Evolutionary conservation across 64 coral and sea anemone species (phyloP).

Genomic region (Porites lutea): DNA sequence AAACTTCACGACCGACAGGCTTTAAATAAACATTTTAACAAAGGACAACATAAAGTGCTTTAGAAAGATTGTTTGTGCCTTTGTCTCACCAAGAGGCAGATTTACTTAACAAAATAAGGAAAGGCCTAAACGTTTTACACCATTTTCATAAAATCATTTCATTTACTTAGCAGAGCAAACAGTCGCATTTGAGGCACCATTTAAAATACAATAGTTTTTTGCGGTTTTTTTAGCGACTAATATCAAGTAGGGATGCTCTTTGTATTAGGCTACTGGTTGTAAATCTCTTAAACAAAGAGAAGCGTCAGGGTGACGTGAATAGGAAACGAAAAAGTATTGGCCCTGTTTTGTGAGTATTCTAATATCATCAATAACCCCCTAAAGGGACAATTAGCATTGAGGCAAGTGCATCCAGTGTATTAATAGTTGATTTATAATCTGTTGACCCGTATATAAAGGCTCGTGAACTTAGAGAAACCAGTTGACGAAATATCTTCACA

Average conservation of each 20-base stretch:
- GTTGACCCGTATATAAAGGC: background rate
- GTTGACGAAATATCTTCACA: background rate
- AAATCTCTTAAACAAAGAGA: background rate
- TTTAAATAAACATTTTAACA: background rate
- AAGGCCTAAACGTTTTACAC: background rate
- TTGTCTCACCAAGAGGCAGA: background rate
- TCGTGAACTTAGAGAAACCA: background rate
- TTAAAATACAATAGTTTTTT: slow-evolving; percentile 7
- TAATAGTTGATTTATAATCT: slow-evolving; percentile 21
- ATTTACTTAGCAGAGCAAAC: slow-evolving; percentile 6
- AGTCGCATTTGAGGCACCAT: background rate
- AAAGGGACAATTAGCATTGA: background rate
- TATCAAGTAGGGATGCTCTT: background rate
- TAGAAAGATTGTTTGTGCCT: slow-evolving; percentile 8
- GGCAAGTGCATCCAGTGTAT: background rate
- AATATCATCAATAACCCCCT: slow-evolving; percentile 14
- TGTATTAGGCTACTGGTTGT: background rate
- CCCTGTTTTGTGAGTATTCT: slow-evolving; percentile 4
- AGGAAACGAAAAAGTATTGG: slow-evolving; percentile 1
- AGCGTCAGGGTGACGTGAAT: slow-evolving; percentile 20
- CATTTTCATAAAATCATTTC: background rate
- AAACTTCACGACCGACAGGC: background rate
- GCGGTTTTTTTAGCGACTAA: background rate
- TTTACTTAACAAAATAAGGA: background rate
- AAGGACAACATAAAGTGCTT: background rate